Conservation (phyloP, 30 jellyfish, hydroid and myxozoan species). For the Chironex yamaguchii region DNA sequence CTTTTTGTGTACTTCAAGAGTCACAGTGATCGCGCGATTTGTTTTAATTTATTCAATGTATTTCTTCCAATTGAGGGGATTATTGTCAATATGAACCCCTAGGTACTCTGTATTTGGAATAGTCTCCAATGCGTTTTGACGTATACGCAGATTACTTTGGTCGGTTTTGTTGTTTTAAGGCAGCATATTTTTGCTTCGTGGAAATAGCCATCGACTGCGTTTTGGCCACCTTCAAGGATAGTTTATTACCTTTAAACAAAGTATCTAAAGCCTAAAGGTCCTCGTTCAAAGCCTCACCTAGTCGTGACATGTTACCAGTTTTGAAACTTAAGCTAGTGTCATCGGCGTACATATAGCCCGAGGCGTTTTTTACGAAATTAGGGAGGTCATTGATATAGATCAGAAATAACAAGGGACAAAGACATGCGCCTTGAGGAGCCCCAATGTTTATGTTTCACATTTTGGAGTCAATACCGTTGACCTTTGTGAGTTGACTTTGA, state of each 20-base stretch:
- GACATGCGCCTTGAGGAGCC: slow-evolving; percentile 45
- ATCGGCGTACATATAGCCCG: not conserved
- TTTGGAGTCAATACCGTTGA: slow-evolving; percentile 6
- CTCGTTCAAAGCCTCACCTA: not conserved
- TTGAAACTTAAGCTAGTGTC: not conserved
- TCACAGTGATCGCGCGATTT: slow-evolving; percentile 5
- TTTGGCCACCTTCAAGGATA: slow-evolving; percentile 2
- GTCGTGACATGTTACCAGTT: not conserved
- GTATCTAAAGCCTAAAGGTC: not conserved
- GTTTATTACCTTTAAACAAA: not conserved
- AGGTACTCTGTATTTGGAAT: not conserved
- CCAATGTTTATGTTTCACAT: not conserved
- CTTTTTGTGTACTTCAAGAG: slow-evolving; percentile 46
- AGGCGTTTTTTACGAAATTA: not conserved
- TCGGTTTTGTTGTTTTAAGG: not conserved
- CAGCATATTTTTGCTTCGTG: slow-evolving; percentile 5
- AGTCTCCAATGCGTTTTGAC: not conserved
- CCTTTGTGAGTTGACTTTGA: slow-evolving; percentile 11
- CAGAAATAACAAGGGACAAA: no score
- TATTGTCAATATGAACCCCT: not conserved
- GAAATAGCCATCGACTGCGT: not conserved
- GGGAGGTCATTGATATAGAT: slow-evolving; percentile 2
- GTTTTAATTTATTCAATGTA: not conserved
- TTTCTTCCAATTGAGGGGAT: not conserved
- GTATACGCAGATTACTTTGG: slow-evolving; percentile 1